Evolutionary conservation across 2,797 vertebrate genomes (phyloP).

Genomic region (Urosaurus nigricauda): DNA sequence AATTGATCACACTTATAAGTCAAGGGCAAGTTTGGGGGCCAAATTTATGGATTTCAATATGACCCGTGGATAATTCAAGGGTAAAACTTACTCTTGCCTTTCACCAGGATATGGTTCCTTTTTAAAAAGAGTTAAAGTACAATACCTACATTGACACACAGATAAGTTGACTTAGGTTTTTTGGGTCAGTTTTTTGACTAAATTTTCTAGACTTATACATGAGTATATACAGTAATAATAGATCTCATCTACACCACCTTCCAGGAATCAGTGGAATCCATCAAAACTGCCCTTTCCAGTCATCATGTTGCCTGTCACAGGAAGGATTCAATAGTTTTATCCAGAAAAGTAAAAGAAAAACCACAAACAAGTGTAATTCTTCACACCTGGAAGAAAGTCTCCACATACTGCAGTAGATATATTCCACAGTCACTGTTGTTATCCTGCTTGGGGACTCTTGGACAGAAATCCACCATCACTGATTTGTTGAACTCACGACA

Average conservation of each 20-base stretch:
- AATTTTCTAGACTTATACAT: too few species aligned
- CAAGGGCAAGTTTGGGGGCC: too few species aligned
- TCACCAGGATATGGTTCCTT: too few species aligned
- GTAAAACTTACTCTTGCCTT: too few species aligned
- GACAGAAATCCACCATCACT: slow-evolving; percentile 86
- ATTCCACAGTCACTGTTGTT: slow-evolving; percentile 97
- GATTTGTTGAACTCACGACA: slow-evolving; percentile 86
- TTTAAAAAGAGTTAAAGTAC: too few species aligned
- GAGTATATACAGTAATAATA: too few species aligned
- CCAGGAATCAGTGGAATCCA: background rate
- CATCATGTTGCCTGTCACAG: background rate
- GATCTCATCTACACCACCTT: background rate
- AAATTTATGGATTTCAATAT: too few species aligned
- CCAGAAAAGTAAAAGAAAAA: background rate
- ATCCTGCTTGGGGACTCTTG: slow-evolving; percentile 94
- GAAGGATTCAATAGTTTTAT: background rate
- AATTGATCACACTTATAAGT: too few species aligned
- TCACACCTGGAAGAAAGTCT: slow-evolving; percentile 93
- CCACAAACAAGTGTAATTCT: background rate
- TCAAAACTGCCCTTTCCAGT: background rate
- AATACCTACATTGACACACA: too few species aligned
- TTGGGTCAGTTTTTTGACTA: too few species aligned
- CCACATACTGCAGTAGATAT: slow-evolving; percentile 94
- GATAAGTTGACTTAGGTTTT: too few species aligned
- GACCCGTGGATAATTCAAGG: too few species aligned